A percentile compares a stretch with the other conserved stretches of the same genome.
These are phyloP conservation scores for Galaxea fascicularis DNA, from an alignment of 92 coral and sea anemone genomes.

Conservation along the genomic window DNA sequence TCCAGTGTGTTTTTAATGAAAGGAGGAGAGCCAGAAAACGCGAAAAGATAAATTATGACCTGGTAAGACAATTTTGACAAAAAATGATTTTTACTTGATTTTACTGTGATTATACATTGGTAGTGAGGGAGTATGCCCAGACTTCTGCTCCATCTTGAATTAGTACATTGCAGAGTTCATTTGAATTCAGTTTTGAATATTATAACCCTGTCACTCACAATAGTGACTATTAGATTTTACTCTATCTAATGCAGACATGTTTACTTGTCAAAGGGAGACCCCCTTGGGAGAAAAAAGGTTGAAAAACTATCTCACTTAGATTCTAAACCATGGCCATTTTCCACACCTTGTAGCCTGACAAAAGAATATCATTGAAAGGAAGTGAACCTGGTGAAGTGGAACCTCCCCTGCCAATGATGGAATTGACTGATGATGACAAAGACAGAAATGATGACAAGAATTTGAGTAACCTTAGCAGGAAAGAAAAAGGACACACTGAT, in stretches of 20 bases:
- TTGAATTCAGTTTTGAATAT: background rate
- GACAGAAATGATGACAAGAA: constrained; percentile 7
- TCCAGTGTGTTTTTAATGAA: background rate
- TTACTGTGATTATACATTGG: no score
- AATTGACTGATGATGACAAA: constrained; percentile 4
- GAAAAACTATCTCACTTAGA: background rate
- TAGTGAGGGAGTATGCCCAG: background rate
- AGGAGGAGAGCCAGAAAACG: background rate
- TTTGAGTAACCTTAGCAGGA: background rate
- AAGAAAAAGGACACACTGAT: background rate
- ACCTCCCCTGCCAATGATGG: constrained; percentile 10
- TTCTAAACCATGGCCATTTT: constrained; percentile 1
- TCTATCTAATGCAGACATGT: background rate
- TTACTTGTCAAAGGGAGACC: background rate
- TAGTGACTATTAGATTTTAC: background rate
- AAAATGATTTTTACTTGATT: no score
- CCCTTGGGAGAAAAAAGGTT: background rate
- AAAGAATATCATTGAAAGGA: constrained; percentile 13
- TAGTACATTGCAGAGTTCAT: background rate
- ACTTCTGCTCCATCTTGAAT: background rate
- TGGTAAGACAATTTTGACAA: no score
- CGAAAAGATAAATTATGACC: constrained; percentile 22
- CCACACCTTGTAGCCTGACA: constrained; percentile 24
- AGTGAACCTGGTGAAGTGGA: background rate
- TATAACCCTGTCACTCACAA: constrained; percentile 1